These are phyloP conservation scores for Gonioctena quinquepunctata DNA, from an alignment of 1,140 invertebrate species.

Conservation along the genomic window DNA sequence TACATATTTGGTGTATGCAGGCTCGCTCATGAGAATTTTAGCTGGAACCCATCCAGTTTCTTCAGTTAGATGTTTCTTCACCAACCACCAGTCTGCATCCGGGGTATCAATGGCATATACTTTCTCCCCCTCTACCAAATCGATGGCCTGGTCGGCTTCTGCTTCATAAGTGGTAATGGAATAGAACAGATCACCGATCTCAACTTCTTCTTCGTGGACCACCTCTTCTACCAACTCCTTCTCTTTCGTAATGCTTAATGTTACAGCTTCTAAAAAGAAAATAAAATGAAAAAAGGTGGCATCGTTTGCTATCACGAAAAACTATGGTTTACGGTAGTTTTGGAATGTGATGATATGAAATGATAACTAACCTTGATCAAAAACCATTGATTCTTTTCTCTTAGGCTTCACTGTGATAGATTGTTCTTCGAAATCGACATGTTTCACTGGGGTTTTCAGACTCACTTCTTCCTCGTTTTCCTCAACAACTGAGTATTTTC, in stretches of 20 bases:
- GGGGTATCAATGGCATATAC: slow-evolving; percentile 83
- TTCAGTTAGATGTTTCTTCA: slow-evolving; percentile 85
- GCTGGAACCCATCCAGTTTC: slow-evolving; percentile 93
- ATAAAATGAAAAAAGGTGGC: slow-evolving; percentile 25
- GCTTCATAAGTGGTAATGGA: slow-evolving; percentile 84
- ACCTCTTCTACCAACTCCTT: slow-evolving; percentile 57
- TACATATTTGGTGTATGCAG: slow-evolving; percentile 79
- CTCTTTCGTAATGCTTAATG: slow-evolving; percentile 63
- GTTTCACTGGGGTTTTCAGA: slow-evolving; percentile 55
- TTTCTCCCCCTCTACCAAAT: slow-evolving; percentile 87
- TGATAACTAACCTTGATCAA: slow-evolving; percentile 65
- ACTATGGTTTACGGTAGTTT: too few species aligned
- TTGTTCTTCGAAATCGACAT: slow-evolving; percentile 63
- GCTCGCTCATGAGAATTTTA: slow-evolving; percentile 81
- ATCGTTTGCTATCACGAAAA: background rate
- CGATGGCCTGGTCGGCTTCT: slow-evolving; percentile 85
- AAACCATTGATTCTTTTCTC: slow-evolving; percentile 63
- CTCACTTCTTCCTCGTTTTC: slow-evolving; percentile 63
- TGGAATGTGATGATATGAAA: background rate
- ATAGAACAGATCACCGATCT: slow-evolving; percentile 76
- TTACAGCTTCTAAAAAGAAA: slow-evolving; percentile 59
- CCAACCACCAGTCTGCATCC: slow-evolving; percentile 89
- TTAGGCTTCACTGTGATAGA: slow-evolving; percentile 66
- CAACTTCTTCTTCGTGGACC: slow-evolving; percentile 58
- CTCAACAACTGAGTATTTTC: slow-evolving; percentile 63